Evolutionary conservation across 2,797 vertebrate species (phyloP), one percentile per base, ranked within the genome.

Genomic region (Scolopax rusticola): DNA sequence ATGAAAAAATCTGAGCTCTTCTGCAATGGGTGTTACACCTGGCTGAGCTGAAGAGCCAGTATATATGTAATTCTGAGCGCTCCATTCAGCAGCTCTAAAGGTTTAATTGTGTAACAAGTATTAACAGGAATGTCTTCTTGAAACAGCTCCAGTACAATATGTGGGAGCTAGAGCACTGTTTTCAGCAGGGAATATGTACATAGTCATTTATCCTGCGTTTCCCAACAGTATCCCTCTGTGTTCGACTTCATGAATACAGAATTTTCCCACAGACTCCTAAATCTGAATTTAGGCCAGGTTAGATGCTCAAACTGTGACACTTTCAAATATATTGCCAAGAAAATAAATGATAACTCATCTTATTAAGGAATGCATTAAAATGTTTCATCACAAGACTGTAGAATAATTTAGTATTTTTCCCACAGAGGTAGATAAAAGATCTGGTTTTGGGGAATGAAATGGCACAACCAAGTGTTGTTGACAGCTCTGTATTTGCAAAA

Each of bases 241-340:
- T 83, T 80, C 57, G 57, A 70, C 56, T 81, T 86, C 81, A 88
- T 65, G n/a, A 89, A 84, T 80, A 36, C 15, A 84, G 18, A 25
- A 12, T 88, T 93, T 94, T 91, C 91, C 67, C 80, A 84, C 0
- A 4, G 54, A 51, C 70, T 91, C 30, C 69, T 86, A 71, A 87
- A 69, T 92, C 61, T 91, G 83, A 92, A 86, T 79, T 90, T 82
- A 67, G 74, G 51, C 67, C 69, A 88, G 77, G 63, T 90, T 96
- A 90, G 74, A 69, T 94, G n/a, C 43, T 91, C 41, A 84, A 32
- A 78, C 59, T 92, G 43, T 90, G 65, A 74, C 51, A 41, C 41
- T 94, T 95, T 41, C 6, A 73, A 47, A 48, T 84, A 59, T 23
- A 41, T 53, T 93, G 64, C 36, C 77, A 79, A 82, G 56, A 48